Conservation (phyloP, 2,797 vertebrate species). For the Anableps anableps region DNA sequence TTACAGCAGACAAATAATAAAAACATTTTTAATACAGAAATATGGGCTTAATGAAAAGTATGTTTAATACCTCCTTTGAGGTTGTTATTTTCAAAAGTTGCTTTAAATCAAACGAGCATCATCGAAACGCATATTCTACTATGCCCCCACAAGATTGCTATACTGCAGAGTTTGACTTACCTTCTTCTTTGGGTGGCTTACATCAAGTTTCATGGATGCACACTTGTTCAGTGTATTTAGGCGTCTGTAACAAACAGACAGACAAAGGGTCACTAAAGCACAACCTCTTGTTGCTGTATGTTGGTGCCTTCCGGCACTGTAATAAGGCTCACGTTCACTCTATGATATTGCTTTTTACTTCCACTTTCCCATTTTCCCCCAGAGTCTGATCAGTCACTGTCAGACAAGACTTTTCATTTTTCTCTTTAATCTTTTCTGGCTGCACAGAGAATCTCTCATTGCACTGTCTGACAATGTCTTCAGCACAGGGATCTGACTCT, state of each 20-base stretch:
- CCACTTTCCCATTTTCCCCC: slow-evolving; percentile 9
- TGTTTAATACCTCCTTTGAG: background rate
- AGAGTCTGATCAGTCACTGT: slow-evolving; percentile 23
- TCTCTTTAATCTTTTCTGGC: slow-evolving; percentile 29
- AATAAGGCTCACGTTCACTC: slow-evolving; percentile 17
- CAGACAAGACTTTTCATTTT: slow-evolving; percentile 18
- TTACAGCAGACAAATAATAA: background rate
- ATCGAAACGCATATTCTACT: background rate
- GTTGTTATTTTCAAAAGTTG: background rate
- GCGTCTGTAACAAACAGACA: slow-evolving; percentile 84
- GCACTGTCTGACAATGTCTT: slow-evolving; percentile 8
- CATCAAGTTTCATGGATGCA: slow-evolving; percentile 98
- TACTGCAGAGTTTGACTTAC: slow-evolving; percentile 75
- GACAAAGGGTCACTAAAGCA: slow-evolving; percentile 36
- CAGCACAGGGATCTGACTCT: background rate
- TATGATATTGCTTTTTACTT: slow-evolving; percentile 14
- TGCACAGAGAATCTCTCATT: background rate
- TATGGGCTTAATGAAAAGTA: background rate
- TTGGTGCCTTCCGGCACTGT: slow-evolving; percentile 7
- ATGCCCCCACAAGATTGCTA: background rate
- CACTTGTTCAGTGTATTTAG: slow-evolving; percentile 97
- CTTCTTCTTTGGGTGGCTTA: slow-evolving; percentile 95
- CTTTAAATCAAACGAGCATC: background rate
- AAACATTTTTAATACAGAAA: background rate
- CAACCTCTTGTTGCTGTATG: background rate